A percentile compares a stretch with the other conserved stretches of the same genome.
phyloP scores from a whole-genome alignment of 2,113 vertebrate species.

The Arenaria interpres region DNA sequence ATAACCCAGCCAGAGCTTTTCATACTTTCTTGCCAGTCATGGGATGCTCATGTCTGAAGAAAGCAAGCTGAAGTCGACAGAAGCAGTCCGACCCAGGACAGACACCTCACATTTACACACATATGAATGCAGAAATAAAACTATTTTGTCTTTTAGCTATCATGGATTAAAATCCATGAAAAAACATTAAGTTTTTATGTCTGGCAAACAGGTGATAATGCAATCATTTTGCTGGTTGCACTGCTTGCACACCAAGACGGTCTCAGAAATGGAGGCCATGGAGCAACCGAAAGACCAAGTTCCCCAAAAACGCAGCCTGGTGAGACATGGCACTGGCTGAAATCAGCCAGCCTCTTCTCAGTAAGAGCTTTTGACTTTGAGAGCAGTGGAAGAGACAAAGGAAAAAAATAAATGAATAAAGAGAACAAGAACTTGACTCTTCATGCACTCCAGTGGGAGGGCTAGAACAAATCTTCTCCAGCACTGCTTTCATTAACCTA shows the following conservation, averaged over 20 bases:
- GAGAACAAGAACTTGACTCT: neutral
- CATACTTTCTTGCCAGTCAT: neutral
- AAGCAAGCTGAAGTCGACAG: neutral
- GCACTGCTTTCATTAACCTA: neutral
- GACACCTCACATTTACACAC: neutral
- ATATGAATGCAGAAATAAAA: neutral
- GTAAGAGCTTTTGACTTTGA: neutral
- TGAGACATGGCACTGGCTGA: neutral
- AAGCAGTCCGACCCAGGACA: neutral
- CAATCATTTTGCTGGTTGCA: neutral
- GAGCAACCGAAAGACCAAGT: neutral
- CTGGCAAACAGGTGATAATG: neutral
- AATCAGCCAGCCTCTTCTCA: neutral
- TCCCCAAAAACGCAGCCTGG: neutral
- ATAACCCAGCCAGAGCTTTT: neutral
- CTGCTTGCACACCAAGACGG: neutral
- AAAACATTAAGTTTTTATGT: neutral
- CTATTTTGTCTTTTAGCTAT: neutral
- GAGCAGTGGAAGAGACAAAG: neutral
- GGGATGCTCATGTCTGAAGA: neutral
- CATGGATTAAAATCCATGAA: neutral
- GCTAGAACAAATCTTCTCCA: neutral
- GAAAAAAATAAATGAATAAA: neutral
- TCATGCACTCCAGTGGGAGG: neutral
- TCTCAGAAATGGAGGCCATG: neutral